phyloP scores from a whole-genome alignment of 2,113 vertebrate genomes.

The Tragelaphus buxtoni region DNA sequence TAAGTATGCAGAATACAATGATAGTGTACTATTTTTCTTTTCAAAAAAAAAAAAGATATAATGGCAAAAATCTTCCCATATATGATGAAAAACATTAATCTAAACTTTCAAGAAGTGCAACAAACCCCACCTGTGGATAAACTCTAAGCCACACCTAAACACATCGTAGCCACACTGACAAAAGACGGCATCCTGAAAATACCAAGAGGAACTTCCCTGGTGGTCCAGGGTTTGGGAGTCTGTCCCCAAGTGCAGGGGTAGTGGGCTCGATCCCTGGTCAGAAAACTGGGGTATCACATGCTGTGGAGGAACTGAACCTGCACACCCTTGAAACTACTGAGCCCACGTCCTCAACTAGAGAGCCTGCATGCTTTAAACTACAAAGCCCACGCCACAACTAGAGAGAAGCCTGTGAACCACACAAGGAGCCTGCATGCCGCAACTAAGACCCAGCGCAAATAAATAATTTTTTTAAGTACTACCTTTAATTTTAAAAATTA shows the following conservation, averaged over 20 bases:
- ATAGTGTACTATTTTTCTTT: too few species aligned
- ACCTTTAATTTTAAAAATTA: background rate
- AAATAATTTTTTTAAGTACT: background rate
- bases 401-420: background rate
- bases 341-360: background rate
- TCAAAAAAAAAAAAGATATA: background rate
- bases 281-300: background rate
- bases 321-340: background rate
- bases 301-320: background rate
- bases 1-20: too few species aligned
- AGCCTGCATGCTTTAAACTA: background rate
- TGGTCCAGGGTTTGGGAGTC: background rate
- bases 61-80: background rate
- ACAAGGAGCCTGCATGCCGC: fast-evolving
- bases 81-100: background rate
- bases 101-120: background rate
- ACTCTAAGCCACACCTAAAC: background rate
- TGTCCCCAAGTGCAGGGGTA: background rate
- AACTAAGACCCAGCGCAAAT: background rate
- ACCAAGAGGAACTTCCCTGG: background rate
- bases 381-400: background rate
- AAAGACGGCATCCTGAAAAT: background rate
- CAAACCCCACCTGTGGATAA: background rate
- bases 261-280: background rate
- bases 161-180: background rate